These are phyloP conservation scores for Tinamus major DNA, from an alignment of 2,797 vertebrate genomes.

Conservation along the genomic window DNA sequence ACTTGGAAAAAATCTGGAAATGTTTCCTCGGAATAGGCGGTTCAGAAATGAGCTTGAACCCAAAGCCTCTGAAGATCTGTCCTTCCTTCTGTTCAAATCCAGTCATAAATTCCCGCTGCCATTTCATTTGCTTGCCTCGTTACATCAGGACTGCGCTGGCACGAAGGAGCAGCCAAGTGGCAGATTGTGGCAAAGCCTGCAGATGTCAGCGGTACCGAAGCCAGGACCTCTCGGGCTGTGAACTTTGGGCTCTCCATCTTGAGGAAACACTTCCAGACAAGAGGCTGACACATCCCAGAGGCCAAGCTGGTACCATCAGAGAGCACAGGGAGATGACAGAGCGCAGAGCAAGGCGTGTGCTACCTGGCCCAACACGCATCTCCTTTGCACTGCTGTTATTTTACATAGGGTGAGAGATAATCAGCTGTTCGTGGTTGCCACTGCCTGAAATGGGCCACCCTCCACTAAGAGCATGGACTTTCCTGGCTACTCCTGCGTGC, in stretches of 20 bases:
- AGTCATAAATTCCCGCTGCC: neutral
- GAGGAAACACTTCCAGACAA: neutral
- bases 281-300: neutral
- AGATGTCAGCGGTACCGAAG: neutral
- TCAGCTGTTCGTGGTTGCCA: neutral
- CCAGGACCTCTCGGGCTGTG: neutral
- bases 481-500: too few species aligned
- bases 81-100: neutral
- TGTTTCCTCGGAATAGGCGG: neutral
- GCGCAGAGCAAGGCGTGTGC: fast-evolving
- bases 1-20: neutral
- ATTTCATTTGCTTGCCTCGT: neutral
- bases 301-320: neutral
- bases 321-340: neutral
- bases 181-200: too few species aligned
- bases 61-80: neutral
- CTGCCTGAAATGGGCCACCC: neutral
- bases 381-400: neutral
- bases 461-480: neutral
- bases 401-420: neutral
- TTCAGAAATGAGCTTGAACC: neutral
- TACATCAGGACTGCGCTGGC: neutral
- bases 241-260: neutral
- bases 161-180: too few species aligned
- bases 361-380: fast-evolving